Evolutionary conservation across 2,888 invertebrate species (phyloP).

Genomic region (Tetheella fluctuosa): DNA sequence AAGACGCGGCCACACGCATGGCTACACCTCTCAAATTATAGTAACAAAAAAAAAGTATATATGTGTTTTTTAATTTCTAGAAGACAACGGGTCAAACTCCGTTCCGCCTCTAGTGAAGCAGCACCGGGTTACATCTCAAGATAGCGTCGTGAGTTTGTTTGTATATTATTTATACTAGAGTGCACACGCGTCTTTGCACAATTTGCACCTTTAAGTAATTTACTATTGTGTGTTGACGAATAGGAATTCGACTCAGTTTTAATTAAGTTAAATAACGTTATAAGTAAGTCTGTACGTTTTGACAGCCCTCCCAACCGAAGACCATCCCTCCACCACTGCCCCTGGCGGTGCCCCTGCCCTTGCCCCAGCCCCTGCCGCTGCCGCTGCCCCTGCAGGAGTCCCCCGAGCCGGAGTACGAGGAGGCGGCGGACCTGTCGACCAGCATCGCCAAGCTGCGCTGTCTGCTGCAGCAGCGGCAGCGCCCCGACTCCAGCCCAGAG

Average conservation of each 20-base stretch:
- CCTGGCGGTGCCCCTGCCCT: no score
- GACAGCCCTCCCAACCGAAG: conserved; percentile 41
- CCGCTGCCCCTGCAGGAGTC: conserved; percentile 49
- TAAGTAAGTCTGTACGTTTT: no score
- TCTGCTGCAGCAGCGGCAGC: conserved; percentile 85
- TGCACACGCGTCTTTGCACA: no score
- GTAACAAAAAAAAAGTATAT: no score
- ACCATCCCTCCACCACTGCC: conserved; percentile 23
- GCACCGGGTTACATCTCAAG: conserved; percentile 73
- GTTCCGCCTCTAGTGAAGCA: conserved; percentile 69
- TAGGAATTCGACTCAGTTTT: no score
- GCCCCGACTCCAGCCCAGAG: conserved; percentile 47
- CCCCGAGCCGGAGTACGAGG: conserved; percentile 89
- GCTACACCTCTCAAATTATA: no score
- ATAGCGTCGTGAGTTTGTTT: conserved; percentile 64
- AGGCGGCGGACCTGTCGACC: conserved; percentile 88
- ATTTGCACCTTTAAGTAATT: no score
- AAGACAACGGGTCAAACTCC: conserved; percentile 48
- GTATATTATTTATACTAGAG: no score
- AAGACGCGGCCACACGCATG: no score
- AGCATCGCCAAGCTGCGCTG: conserved; percentile 88
- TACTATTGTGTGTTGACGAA: no score
- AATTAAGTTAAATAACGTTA: no score
- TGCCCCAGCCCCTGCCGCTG: not conserved
- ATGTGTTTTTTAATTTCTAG: conserved; percentile 35